These are phyloP conservation scores for Tachyglossus aculeatus DNA, from an alignment of 2,797 vertebrate genomes.

Conservation along the genomic window DNA sequence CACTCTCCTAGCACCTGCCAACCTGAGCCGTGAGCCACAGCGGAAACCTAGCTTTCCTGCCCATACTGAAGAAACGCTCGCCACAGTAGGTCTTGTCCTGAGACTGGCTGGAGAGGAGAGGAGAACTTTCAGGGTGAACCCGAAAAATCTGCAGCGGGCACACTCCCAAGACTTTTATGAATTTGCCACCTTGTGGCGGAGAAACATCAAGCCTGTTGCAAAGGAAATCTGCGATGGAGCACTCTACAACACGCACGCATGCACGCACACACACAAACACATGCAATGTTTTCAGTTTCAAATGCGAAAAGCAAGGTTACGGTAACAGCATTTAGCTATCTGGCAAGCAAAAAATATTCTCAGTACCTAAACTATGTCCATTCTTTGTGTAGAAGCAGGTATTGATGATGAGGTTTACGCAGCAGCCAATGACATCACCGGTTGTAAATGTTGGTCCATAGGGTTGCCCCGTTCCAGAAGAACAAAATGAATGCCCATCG, in stretches of 20 bases:
- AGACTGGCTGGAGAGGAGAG: too few relatives aligned
- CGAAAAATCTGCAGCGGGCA: neutral
- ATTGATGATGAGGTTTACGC: slow-evolving; percentile 99
- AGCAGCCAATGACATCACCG: slow-evolving; percentile 98
- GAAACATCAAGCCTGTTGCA: slow-evolving; percentile 6
- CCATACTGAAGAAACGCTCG: slow-evolving; percentile 13
- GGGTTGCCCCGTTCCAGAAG: slow-evolving; percentile 96
- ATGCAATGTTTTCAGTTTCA: neutral
- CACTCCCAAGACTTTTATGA: slow-evolving; percentile 15
- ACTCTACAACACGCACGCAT: neutral
- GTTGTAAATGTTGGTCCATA: slow-evolving; percentile 98
- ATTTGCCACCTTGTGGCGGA: neutral
- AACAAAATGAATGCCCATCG: slow-evolving; percentile 98
- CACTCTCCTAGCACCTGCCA: neutral
- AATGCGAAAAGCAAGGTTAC: neutral
- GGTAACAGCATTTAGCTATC: slow-evolving; percentile 13
- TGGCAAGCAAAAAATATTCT: slow-evolving; percentile 40
- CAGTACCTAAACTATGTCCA: slow-evolving; percentile 84
- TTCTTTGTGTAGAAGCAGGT: slow-evolving; percentile 96
- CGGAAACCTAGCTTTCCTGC: neutral
- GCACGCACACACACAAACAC: too few relatives aligned
- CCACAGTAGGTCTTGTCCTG: neutral
- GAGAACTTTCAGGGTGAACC: too few relatives aligned
- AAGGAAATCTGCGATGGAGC: neutral
- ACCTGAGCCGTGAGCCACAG: neutral